phyloP scores from a whole-genome alignment of 2,888 invertebrate genomes.

The Morinoia aosen region DNA sequence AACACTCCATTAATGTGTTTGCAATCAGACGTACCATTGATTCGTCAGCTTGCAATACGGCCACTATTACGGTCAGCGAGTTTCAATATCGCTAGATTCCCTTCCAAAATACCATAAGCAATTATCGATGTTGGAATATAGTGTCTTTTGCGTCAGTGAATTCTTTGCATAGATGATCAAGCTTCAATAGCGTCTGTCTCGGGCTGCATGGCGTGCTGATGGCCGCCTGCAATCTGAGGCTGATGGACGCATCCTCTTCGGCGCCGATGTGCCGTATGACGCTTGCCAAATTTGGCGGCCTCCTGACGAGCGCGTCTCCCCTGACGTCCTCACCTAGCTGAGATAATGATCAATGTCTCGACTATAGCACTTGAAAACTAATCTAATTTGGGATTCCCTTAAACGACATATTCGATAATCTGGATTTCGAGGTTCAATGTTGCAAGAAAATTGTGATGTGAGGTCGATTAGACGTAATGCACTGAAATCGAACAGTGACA shows the following conservation, averaged over 20 bases:
- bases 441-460: background rate
- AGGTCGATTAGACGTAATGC: background rate
- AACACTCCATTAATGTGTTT: background rate
- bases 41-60: background rate
- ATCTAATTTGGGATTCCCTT: background rate
- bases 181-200: background rate
- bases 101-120: background rate
- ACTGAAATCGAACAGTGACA: background rate
- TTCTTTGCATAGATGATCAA: background rate
- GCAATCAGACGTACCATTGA: conserved; percentile 3
- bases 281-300: background rate
- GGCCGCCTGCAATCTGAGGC: background rate
- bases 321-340: background rate
- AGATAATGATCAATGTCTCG: background rate
- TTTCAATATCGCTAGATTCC: background rate
- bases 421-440: background rate
- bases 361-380: background rate
- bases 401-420: background rate
- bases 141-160: background rate
- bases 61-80: background rate
- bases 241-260: background rate
- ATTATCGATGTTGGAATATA: background rate
- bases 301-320: background rate
- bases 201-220: background rate
- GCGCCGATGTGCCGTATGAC: background rate